Conservation (phyloP, 1,140 invertebrate species). For the Leucophenga varia region DNA sequence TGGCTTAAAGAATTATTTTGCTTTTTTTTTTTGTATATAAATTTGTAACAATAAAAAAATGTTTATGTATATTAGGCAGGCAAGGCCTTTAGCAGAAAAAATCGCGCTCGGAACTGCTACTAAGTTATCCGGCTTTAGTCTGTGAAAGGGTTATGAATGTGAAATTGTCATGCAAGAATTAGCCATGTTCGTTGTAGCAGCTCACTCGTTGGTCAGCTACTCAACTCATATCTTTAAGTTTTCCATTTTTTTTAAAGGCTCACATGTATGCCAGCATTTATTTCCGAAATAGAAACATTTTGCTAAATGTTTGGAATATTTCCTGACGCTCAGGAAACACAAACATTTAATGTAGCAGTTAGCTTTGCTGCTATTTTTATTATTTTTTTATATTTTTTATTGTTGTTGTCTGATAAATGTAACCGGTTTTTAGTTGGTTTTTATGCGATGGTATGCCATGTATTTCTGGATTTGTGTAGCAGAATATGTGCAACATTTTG, state of each 20-base stretch:
- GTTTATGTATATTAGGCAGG: no score
- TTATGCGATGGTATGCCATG: background rate
- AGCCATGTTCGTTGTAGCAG: constrained; percentile 50
- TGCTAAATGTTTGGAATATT: constrained; percentile 45
- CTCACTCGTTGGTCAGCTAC: constrained; percentile 31
- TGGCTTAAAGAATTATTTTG: background rate
- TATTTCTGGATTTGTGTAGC: background rate
- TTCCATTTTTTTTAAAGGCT: constrained; percentile 34
- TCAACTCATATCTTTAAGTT: no score
- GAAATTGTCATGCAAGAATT: constrained; percentile 56
- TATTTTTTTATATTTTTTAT: background rate
- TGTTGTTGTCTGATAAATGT: constrained; percentile 3
- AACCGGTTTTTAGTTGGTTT: no score
- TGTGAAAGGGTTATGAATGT: constrained; percentile 54
- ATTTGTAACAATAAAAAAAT: no score
- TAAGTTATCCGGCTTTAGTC: no score
- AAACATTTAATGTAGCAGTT: constrained; percentile 44
- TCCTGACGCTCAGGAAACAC: constrained; percentile 44
- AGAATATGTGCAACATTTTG: no score
- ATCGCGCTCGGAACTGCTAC: no score
- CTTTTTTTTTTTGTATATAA: no score
- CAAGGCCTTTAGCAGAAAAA: constrained; percentile 23
- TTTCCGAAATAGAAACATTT: constrained; percentile 41
- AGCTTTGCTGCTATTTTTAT: background rate
- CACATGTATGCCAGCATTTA: constrained; percentile 38